Evolutionary conservation across 2,797 vertebrate genomes (phyloP), one percentile per base, ranked within the genome.

Genomic region (Amniataba percoides): DNA sequence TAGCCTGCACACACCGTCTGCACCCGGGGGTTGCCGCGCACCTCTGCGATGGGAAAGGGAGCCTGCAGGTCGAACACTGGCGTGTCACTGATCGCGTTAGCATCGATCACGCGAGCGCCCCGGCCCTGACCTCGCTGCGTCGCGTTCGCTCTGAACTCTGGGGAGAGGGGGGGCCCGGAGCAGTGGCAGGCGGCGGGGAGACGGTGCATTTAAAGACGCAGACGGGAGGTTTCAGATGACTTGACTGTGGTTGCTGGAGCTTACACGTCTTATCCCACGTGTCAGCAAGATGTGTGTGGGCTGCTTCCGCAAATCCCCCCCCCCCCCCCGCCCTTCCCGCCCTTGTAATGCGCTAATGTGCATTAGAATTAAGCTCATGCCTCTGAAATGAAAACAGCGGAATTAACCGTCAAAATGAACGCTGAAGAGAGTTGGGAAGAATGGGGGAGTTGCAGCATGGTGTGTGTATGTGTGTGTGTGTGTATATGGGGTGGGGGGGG

Each of bases 361-460:
- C 87, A 90, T 93, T 80, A 84, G 73, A 89, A 92, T 88, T 88
- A 93, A 91, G 89, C 89, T 88, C 58, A 66, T 75, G 82, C 74
- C 85, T 90, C 80, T 85, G 80, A 88, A 89, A 90, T 90, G 88
- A 93, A 89, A 95, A 94, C 75, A 86, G 63, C 79, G 65, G 92
- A 92, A 94, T 95, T 93, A 93, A 87, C 87, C 88, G 77, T 93
- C 90, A 89, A 87, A 92, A 90, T 82, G 87, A 94, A 70, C 19
- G 43, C 73, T 74, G 82, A 85, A 82, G 78, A 86, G 78, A 84
- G 71, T 55, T 55, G 45, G 66, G 46, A 60, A 88, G 75, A 88
- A 89, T 56, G 27, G 43, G 23, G 42, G 0, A 55, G 31, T 5
- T 13, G 53, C 48, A n/a, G 71, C 14, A 18, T 31, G 23, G 36